Conservation (phyloP, 1,140 invertebrate species). For the Leptonema lineaticorne region DNA sequence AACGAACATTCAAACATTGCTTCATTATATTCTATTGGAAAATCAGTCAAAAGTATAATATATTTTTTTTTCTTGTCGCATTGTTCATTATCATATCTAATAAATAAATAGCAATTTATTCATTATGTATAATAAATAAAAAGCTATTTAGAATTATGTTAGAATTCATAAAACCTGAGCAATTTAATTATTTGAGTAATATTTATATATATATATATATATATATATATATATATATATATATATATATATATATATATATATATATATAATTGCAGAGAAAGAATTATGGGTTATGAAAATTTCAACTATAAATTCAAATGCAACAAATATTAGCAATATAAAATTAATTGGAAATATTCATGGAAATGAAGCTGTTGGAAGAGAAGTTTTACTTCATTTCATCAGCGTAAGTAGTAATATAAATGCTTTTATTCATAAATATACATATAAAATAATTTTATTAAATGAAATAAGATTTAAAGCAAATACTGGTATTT, state of each 20-base stretch:
- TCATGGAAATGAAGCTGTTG: constrained; percentile 60
- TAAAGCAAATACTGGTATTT: neutral
- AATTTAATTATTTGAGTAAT: neutral
- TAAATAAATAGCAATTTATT: neutral
- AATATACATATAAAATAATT: neutral
- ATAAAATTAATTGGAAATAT: constrained; percentile 62
- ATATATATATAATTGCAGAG: constrained; percentile 43
- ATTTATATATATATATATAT: neutral
- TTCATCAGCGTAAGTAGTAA: constrained; percentile 51
- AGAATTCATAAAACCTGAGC: neutral
- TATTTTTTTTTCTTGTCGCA: neutral
- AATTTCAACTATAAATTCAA: constrained; percentile 53
- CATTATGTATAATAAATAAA: neutral
- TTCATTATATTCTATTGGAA: constrained; percentile 45
- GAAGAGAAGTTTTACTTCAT: constrained; percentile 60
- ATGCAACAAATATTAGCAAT: constrained; percentile 56
- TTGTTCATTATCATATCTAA: neutral
- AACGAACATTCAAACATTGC: constrained; percentile 36
- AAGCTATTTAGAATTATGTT: neutral
- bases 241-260: neutral
- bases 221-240: neutral
- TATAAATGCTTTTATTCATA: neutral
- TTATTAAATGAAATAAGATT: constrained; percentile 16
- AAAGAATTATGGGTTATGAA: constrained; percentile 64
- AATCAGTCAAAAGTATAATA: constrained; percentile 41